Conservation (phyloP, 2,888 invertebrate genomes). For the Campoletis raptor region DNA sequence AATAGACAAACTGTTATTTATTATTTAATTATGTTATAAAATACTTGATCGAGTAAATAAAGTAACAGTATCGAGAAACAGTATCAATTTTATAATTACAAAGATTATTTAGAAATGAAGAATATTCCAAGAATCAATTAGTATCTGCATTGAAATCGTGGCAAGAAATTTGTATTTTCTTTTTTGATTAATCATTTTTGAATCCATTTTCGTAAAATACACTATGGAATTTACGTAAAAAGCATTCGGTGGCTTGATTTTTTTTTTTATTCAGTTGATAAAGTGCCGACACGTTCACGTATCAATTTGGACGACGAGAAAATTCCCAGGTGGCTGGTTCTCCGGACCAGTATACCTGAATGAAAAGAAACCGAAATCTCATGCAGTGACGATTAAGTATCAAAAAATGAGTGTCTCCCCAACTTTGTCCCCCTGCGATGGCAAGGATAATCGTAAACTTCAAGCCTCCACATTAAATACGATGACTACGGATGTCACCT, state of each 20-base stretch:
- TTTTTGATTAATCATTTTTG: background rate
- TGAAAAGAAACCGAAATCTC: conserved; percentile 75
- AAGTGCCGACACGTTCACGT: conserved; percentile 69
- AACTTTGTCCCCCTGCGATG: conserved; percentile 40
- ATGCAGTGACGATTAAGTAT: conserved; percentile 76
- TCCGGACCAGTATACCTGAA: conserved; percentile 57
- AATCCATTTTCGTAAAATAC: conserved; percentile 4
- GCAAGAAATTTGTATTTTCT: background rate
- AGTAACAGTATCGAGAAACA: background rate
- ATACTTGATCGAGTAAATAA: background rate
- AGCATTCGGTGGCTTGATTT: background rate
- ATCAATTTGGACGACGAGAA: conserved; percentile 76
- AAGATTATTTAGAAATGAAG: background rate
- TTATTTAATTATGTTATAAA: background rate
- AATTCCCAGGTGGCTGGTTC: conserved; percentile 75
- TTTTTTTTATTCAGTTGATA: conserved; percentile 19
- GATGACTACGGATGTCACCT: conserved; percentile 49
- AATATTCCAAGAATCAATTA: background rate
- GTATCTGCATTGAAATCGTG: background rate
- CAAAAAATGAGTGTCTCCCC: conserved; percentile 31
- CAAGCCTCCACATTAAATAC: conserved; percentile 43
- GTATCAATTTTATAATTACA: background rate
- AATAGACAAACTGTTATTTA: background rate
- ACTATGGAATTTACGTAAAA: background rate
- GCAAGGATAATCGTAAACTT: conserved; percentile 40